Conservation (phyloP, 2,888 invertebrate species). For the Neelides folsomi region DNA sequence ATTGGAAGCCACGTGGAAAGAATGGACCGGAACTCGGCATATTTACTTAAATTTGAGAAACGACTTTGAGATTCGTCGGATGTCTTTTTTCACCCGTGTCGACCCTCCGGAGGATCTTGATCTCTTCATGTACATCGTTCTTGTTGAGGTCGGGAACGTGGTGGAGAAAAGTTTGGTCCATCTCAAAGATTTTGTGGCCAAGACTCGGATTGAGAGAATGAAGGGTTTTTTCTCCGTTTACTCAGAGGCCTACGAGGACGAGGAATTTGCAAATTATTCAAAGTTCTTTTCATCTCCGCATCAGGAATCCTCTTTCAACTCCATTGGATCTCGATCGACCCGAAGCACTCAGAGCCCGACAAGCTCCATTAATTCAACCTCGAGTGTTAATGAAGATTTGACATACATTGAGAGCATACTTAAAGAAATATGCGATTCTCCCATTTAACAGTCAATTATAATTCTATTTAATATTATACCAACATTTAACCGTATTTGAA, state of each 20-base stretch:
- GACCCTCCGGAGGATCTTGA: slow-evolving; percentile 36
- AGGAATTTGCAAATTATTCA: slow-evolving; percentile 1
- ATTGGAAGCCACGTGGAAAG: slow-evolving; percentile 38
- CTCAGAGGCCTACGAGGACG: slow-evolving; percentile 18
- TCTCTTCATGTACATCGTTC: slow-evolving; percentile 39
- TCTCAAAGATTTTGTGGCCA: slow-evolving; percentile 39
- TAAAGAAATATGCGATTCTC: slow-evolving; percentile 17
- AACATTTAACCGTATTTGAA: too few relatives aligned
- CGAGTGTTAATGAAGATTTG: slow-evolving; percentile 2
- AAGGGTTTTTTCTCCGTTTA: slow-evolving; percentile 39
- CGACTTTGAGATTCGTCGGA: slow-evolving; percentile 38
- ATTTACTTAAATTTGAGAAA: slow-evolving; percentile 39
- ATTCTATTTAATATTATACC: too few relatives aligned
- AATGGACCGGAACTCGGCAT: slow-evolving; percentile 40
- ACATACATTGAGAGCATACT: slow-evolving; percentile 25
- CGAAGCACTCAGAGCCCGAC: too few relatives aligned
- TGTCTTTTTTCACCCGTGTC: slow-evolving; percentile 37
- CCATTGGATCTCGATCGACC: too few relatives aligned
- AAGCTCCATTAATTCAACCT: too few relatives aligned
- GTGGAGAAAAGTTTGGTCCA: slow-evolving; percentile 34
- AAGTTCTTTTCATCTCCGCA: too few relatives aligned
- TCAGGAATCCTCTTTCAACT: too few relatives aligned
- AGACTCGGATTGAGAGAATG: slow-evolving; percentile 38
- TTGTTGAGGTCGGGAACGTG: slow-evolving; percentile 37
- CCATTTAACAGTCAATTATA: slow-evolving; percentile 3